Percentiles rank a stretch among this genome's conserved stretches.
phyloP scores from a whole-genome alignment of 2,113 vertebrate species.

The Sclerurus mexicanus region DNA sequence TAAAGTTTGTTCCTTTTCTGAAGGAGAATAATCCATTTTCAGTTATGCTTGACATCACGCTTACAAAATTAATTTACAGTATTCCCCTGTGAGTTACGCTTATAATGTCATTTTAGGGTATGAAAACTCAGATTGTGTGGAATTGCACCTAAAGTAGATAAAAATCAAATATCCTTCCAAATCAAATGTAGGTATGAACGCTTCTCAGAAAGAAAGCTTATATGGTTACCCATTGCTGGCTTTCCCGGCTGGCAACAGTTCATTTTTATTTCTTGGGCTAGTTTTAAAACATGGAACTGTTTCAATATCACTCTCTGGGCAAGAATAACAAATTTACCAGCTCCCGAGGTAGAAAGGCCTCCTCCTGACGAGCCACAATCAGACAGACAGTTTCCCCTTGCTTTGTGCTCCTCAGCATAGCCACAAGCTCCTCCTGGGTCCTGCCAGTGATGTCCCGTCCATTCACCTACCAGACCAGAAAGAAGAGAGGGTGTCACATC shows the following conservation, averaged over 20 bases:
- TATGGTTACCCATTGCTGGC: neutral
- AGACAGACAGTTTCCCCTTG: conserved; percentile 90
- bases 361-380: conserved; percentile 88
- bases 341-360: conserved; percentile 90
- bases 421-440: conserved; percentile 93
- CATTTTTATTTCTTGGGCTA: neutral
- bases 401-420: conserved; percentile 91
- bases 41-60: neutral
- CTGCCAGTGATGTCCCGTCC: conserved; percentile 86
- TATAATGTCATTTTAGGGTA: conserved; percentile 38
- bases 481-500: neutral
- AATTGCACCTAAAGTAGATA: conserved; percentile 17
- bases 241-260: neutral
- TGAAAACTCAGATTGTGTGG: conserved; percentile 34
- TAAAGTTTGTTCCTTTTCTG: neutral
- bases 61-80: conserved; percentile 31
- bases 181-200: neutral
- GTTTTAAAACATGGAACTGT: neutral
- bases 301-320: neutral
- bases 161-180: neutral
- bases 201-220: neutral
- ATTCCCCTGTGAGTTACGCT: neutral
- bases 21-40: conserved; percentile 28
- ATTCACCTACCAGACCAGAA: conserved; percentile 82
- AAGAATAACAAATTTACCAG: conserved; percentile 82